Evolutionary conservation across 2,797 vertebrate species (phyloP).

Genomic region (Malacoctenus gilli): DNA sequence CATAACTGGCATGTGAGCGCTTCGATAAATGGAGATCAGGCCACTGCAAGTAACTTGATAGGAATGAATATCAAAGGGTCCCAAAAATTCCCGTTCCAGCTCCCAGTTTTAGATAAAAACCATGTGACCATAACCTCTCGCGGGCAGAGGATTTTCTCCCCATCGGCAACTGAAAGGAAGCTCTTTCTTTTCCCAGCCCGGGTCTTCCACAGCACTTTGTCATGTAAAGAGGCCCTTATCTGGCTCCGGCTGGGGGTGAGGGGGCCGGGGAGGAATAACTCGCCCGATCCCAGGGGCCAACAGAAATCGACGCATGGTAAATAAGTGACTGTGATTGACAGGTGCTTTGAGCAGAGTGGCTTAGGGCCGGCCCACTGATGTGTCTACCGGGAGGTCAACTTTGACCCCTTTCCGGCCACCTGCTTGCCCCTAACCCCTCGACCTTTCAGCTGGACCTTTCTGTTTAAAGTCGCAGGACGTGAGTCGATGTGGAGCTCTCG

Average conservation of each 20-base stretch:
- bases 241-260: conserved; percentile 63
- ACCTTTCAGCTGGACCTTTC: conserved; percentile 62
- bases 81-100: conserved; percentile 52
- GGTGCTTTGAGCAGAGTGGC: conserved; percentile 66
- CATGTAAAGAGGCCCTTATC: conserved; percentile 84
- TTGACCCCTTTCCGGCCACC: conserved; percentile 77
- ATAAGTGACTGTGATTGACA: conserved; percentile 82
- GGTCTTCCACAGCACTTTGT: conserved; percentile 80
- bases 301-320: conserved; percentile 65
- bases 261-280: conserved; percentile 58
- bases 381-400: conserved; percentile 72
- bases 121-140: conserved; percentile 67
- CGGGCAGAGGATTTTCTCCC: conserved; percentile 67
- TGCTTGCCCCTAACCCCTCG: conserved; percentile 70
- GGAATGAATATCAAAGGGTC: conserved; percentile 24
- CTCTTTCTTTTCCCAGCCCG: conserved; percentile 62
- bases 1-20: neutral
- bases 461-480: conserved; percentile 22
- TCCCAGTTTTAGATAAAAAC: conserved; percentile 66
- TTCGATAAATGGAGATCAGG: conserved; percentile 14
- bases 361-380: conserved; percentile 65
- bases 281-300: conserved; percentile 62
- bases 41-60: conserved; percentile 19
- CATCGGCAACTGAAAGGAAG: conserved; percentile 64
- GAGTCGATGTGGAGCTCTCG: conserved; percentile 1